Base-by-base conservation (phyloP, 2,888 invertebrate genomes). In the Trachelus troglodyta region DNA sequence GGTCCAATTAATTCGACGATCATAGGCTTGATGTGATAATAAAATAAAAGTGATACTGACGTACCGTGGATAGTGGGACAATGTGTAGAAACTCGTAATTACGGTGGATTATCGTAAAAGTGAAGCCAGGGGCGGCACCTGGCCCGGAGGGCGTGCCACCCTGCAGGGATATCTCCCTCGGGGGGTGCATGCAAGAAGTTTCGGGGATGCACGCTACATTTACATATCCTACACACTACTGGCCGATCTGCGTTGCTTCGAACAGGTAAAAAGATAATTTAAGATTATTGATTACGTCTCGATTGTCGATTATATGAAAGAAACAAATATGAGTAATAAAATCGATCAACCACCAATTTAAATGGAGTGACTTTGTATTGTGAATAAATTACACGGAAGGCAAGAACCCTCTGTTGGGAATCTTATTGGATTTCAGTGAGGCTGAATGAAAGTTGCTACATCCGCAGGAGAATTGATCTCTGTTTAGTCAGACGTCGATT, bases 131-230 rank as follows among this genome's bases (percentile, higher is more conserved):
- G 87, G 89, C 87, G 89, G 90, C 87, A 92, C 91, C 83, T 92
- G 91, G 91, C 92, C 92, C 85, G 89, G 89, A 84, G 87, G 90
- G 85, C 88, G 88, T 83, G 85, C 85, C 83, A 85, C 89, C 87
- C 87, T 84, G 87, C 90, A 86, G 92, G 92, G 92, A 91, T 90
- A 85, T 83, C 82, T 85, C 84, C 85, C 87, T 82, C 82, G 85
- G 85, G 86, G 84, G 80, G 85, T 86, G 80, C 85, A 84, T 79
- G 82, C 82, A 79, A 86, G 85, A 84, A 91, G 92, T 77, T 93
- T 93, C 84, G 94, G 94, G 84, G 95, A 95, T 86, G 94, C 94
- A 12, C 92, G 95, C 83, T 95, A 94, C 89, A 92, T 95, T 85
- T 94, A 94, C 88, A 92, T 95, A 87, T 95, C 94, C 89, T 94